Evolutionary conservation across 2,797 vertebrate species (phyloP), one percentile per base, ranked within the genome.

Genomic region (Malacoctenus gilli): DNA sequence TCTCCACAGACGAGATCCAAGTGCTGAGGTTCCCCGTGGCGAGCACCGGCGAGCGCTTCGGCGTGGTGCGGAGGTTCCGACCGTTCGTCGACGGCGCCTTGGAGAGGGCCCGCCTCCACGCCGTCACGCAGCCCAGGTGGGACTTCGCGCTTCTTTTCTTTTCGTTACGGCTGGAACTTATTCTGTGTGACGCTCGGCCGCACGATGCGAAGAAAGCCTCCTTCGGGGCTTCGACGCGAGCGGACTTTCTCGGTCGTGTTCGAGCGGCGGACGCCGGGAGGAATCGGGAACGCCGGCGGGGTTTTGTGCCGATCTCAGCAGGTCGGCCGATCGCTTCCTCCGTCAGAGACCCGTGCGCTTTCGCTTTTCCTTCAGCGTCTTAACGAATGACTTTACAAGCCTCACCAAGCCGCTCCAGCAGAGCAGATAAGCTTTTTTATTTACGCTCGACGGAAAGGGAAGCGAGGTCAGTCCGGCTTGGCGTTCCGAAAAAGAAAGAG

Each of bases 1-100:
- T n/a, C n/a, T n/a, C n/a, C 42, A 28, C 14, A 98, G 96, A 91
- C 51, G 68, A 65, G 10, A 81, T 93, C n/a, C 84, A 91, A 67
- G 36, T 97, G 63, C 90, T 98, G 0, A 78, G 72, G 39, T 96
- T 95, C 67, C 92, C 92, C 2, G 88, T 95, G 25, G 95, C 94
- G 25, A 95, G 94, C 59, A 94, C 91, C 0, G 94, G 93, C 8
- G 93, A 95, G 72, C 84, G 58, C 68, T 94, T 93, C 1, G 96
- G 95, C 78, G 80, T 95, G 2, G 83, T 95, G 68, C 92, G 93
- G 83, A 94, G 82, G 55, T 91, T 96, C 68, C 75, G 56, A 12
- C 87, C 83, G 36, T 97, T 96, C 83, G 85, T 59, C 53, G 93
- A 95, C 82, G 59, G 65, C 73, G 91, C 92, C 43, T 88, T 97